These are phyloP conservation scores for Orycteropus afer DNA, from an alignment of 2,113 vertebrate genomes.

Conservation along the genomic window DNA sequence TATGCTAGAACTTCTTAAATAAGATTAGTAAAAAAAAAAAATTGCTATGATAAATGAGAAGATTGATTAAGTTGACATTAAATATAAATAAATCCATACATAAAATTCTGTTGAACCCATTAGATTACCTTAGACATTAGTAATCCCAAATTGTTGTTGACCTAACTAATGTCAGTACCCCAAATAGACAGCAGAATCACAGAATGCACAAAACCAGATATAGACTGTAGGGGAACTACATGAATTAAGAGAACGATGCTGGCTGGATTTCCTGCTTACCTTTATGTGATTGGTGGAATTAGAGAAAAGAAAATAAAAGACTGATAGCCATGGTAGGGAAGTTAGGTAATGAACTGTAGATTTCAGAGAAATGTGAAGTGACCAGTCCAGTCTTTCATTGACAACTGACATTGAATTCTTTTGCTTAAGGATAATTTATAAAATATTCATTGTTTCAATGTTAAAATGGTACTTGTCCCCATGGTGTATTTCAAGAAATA, in stretches of 20 bases:
- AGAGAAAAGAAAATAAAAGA: neutral
- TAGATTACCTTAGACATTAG: neutral
- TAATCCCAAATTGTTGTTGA: neutral
- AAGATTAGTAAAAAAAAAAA: neutral
- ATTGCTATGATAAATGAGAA: neutral
- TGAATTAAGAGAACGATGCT: neutral
- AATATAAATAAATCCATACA: neutral
- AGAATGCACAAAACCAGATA: neutral
- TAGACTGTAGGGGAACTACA: neutral
- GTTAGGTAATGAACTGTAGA: neutral
- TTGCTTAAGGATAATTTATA: neutral
- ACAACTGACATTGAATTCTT: neutral
- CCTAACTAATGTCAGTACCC: too few relatives aligned
- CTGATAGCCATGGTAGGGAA: neutral
- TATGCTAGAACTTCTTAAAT: neutral
- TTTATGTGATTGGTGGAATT: neutral
- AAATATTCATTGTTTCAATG: neutral
- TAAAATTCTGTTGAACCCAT: neutral
- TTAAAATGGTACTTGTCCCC: neutral
- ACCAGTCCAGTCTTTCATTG: neutral
- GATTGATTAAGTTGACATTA: neutral
- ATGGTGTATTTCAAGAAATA: neutral
- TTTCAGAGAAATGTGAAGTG: neutral
- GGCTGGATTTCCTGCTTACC: neutral
- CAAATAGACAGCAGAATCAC: neutral